Evolutionary conservation across 2,113 vertebrate genomes (phyloP), one percentile per base, ranked within the genome.

Genomic region (Gorsachius goisagi): DNA sequence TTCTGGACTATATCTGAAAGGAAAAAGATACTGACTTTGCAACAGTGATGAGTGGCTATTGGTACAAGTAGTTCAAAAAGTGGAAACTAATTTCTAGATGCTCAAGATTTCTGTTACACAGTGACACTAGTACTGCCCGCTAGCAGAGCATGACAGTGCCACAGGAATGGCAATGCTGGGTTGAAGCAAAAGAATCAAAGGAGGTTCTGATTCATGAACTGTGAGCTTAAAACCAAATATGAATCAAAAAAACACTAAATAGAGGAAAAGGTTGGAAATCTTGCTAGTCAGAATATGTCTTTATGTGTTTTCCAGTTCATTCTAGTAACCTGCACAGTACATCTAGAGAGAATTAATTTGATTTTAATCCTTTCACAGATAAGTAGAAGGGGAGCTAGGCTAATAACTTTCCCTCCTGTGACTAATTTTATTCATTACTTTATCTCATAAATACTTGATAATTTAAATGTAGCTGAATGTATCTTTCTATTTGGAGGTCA

Each of bases 401-500:
- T 84, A 96, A 81, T 89, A 96, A 67, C 30, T 55, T 81, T 84
- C 45, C 64, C 55, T 81, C 47, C 74, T 93, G 71, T 84, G 56
- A 72, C 35, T 89, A 88, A 81, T 74, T 90, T 83, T 75, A 45
- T 85, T 95, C 49, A 67, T 85, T 91, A 89, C 35, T 79, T 88
- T 90, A 88, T 83, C 63, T 83, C 56, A 94, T 85, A 90, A 94
- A 81, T 69, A 79, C 26, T 79, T 62, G 53, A 56, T 73, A 71
- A 66, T 76, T 88, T 93, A 81, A 90, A 67, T 33, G 22, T 66
- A 53, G 16, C 64, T 89, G 80, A 80, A 81, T 86, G 14, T 88
- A 49, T 72, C 16, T 90, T 89, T 90, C 49, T 76, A 6, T 53
- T 64, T 84, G 58, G 68, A 64, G 49, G 74, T 88, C 49, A 95